Percentiles rank a stretch among this genome's conserved stretches.
These are phyloP conservation scores for Mellilla xanthometata DNA, from an alignment of 2,888 invertebrate species.

Conservation along the genomic window DNA sequence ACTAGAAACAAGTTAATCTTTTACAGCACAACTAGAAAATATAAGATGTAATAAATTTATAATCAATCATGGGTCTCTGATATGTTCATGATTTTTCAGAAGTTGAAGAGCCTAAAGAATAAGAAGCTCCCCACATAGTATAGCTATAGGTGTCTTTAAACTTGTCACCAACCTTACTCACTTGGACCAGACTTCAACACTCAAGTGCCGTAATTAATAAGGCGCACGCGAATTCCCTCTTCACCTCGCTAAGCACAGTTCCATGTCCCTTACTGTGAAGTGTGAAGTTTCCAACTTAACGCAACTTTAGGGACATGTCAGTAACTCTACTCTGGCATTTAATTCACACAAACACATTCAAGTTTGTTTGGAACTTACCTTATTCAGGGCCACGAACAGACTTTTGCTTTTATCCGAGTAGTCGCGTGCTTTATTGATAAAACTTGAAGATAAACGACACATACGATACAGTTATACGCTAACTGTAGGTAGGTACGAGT, in stretches of 20 bases:
- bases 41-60: too few species aligned
- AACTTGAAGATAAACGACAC: too few species aligned
- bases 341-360: slow-evolving; percentile 22
- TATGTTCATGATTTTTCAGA: too few species aligned
- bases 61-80: too few species aligned
- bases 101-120: too few species aligned
- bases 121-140: too few species aligned
- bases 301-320: slow-evolving; percentile 37
- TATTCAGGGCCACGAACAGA: slow-evolving; percentile 17
- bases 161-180: neutral
- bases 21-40: too few species aligned
- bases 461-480: too few species aligned
- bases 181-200: slow-evolving; percentile 18
- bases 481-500: too few species aligned
- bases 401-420: slow-evolving; percentile 13
- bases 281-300: slow-evolving; percentile 37
- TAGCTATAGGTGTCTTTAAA: too few species aligned
- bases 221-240: slow-evolving; percentile 30
- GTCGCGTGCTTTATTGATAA: neutral
- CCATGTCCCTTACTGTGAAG: slow-evolving; percentile 35
- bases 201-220: slow-evolving; percentile 30
- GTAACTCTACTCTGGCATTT: slow-evolving; percentile 33
- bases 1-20: too few species aligned
- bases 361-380: slow-evolving; percentile 19
- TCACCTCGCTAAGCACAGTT: slow-evolving; percentile 34